Percentiles rank a stretch among this genome's conserved stretches.
Conservation (phyloP, 2,888 invertebrate genomes). For the Acronicta alni region DNA sequence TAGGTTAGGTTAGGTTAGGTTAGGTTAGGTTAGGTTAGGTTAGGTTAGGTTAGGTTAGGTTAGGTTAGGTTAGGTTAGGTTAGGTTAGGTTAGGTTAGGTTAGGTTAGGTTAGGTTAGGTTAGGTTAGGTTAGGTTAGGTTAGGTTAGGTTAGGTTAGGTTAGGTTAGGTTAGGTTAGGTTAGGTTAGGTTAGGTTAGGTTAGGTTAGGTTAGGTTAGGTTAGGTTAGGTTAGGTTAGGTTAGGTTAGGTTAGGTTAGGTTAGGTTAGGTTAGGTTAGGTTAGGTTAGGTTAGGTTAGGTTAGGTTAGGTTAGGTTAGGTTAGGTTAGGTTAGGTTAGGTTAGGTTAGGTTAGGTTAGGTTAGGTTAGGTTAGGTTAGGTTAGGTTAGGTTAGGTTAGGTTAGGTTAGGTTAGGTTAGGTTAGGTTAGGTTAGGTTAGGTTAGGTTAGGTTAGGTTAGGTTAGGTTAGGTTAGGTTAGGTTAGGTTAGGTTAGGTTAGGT, state of each 20-base stretch:
- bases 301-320: constrained; percentile 1
- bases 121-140: constrained; percentile 42
- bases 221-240: background rate
- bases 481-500: constrained; percentile 1
- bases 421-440: constrained; percentile 1
- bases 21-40: constrained; percentile 28
- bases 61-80: constrained; percentile 48
- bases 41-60: constrained; percentile 39
- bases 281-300: constrained; percentile 6
- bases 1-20: constrained; percentile 35
- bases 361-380: constrained; percentile 1
- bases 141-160: constrained; percentile 43
- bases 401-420: constrained; percentile 1
- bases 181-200: constrained; percentile 22
- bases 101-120: constrained; percentile 43
- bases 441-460: constrained; percentile 1
- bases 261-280: constrained; percentile 10
- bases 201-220: background rate
- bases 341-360: constrained; percentile 1
- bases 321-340: constrained; percentile 1
- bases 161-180: constrained; percentile 39
- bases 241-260: background rate
- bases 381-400: constrained; percentile 1
- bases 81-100: constrained; percentile 46
- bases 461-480: constrained; percentile 1